Base-by-base conservation (phyloP, 2,113 vertebrate species). In the Poeciliopsis prolifica region DNA sequence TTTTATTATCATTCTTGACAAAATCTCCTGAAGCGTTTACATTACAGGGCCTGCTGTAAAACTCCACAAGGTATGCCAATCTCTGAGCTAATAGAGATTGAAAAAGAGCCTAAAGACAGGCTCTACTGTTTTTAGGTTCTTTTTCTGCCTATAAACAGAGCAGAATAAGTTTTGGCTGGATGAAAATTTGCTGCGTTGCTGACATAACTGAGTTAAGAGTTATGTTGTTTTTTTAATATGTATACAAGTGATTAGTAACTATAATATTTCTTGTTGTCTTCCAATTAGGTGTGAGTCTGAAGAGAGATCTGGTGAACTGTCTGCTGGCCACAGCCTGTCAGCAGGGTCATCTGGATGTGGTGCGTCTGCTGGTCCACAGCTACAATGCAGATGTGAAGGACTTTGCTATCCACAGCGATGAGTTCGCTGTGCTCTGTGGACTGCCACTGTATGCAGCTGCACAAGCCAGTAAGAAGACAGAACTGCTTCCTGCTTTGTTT, bases 311-410 rank as follows among this genome's bases (percentile, higher is more conserved):
- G 31, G 88, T 98, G 78, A 97, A 95, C 94, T 96, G 95, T 95
- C 96, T 98, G 96, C 86, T 99, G 85, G 95, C 95, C 58, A 91
- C 95, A 1, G 96, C 97, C 1, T 98, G 97, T 75, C 94, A 96
- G 81, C 94, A 90, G 48, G 97, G 97, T 24, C 96, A 99, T 75
- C 77, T 97, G 77, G 94, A 94, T 0, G 58, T 97, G 31, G 97
- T 97, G 10, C 95, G 93, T 62, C 93, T 97, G 61, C 92, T 99
- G 11, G 93, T 99, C 22, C 92, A 93, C 15, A 78, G 82, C 0
- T 97, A 99, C 28, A 90, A 93, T 1, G 97, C 95, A 0, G 95
- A 98, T 54, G 93, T 95, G 0, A 95, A 95, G 77, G 96, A 95
- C 92, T 97, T 93, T 3, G 96, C 95, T 0, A 88, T 95, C 35